Base-by-base conservation (phyloP, 2,797 vertebrate species). In the Poeciliopsis gracilis region DNA sequence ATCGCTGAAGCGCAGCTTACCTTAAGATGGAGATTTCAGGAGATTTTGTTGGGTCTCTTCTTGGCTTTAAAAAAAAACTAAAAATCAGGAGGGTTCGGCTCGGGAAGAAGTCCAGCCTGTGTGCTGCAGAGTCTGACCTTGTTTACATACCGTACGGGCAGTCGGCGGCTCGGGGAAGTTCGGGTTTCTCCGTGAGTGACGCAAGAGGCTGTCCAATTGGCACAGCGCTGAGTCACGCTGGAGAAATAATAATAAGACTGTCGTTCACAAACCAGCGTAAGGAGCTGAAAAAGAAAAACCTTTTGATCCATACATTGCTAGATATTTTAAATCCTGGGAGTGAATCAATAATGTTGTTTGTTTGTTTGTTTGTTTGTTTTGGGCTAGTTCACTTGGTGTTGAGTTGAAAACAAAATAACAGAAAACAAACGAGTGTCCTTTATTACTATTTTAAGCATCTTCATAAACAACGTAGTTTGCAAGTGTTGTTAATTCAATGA, bases 41-140 rank as follows among this genome's bases (percentile, higher is more conserved):
- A n/a, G 25, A 9, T 25, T 57, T 59, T 77, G 15, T 4, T 74
- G 41, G 20, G 53, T 85, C 43, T 78, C n/a, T n/a, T 89, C n/a
- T 69, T 33, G 45, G 1, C 28, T 7, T 16, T 5, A 15, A 2
- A 53, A 41, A 49, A 49, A 5, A 46, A 47, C 4, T 38, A 38
- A 7, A 49, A 49, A 23, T 23, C 6, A n/a, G 36, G 51, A 46
- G 9, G 25, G 1, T 55, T 59, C 23, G 16, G 13, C 49, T 1
- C 23, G 30, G 38, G 5, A 7, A 18, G 5, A 38, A 77, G 59
- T 41, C 57, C 76, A 41, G 55, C 49, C 75, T 57, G 82, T 38
- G 11, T 89, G 86, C 94, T 91, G 92, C 93, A 91, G 92, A 82
- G 83, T 78, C 88, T 93, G 94, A 95, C 94, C 95, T 95, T 95